These are phyloP conservation scores for Rhodinocichla rosea DNA, from an alignment of 2,113 vertebrate genomes.

Conservation along the genomic window DNA sequence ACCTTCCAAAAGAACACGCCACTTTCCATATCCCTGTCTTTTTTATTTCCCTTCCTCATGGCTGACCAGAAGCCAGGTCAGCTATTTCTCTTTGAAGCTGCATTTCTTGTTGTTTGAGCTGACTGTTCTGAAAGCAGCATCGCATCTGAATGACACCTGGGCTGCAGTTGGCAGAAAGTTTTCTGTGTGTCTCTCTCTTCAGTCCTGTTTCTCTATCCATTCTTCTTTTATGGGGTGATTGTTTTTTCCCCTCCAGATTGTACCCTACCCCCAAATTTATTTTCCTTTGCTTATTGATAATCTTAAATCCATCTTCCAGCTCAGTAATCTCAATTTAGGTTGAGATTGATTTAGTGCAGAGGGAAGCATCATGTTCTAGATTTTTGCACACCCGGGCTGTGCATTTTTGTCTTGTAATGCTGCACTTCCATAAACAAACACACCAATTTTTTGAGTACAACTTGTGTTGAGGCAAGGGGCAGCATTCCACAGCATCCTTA, in stretches of 20 bases:
- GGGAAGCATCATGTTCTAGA: neutral
- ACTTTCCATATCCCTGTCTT: neutral
- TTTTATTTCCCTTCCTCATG: neutral
- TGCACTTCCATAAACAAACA: neutral
- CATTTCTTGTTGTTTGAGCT: neutral
- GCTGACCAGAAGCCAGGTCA: neutral
- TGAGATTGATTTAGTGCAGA: neutral
- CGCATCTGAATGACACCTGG: neutral
- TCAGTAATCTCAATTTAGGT: neutral
- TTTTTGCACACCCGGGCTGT: neutral
- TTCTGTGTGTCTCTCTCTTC: neutral
- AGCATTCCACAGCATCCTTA: neutral
- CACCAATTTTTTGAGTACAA: neutral
- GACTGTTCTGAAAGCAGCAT: neutral
- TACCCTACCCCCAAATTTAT: neutral
- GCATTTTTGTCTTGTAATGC: neutral
- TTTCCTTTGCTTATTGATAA: neutral
- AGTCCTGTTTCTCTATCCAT: neutral
- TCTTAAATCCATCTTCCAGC: neutral
- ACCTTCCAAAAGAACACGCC: neutral
- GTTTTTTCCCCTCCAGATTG: fast-evolving
- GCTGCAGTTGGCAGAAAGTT: neutral
- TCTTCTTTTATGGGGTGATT: neutral
- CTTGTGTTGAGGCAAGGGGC: fast-evolving
- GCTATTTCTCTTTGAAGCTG: neutral